phyloP scores from a whole-genome alignment of 1,140 invertebrate genomes.

The Geopemphigus sp. region DNA sequence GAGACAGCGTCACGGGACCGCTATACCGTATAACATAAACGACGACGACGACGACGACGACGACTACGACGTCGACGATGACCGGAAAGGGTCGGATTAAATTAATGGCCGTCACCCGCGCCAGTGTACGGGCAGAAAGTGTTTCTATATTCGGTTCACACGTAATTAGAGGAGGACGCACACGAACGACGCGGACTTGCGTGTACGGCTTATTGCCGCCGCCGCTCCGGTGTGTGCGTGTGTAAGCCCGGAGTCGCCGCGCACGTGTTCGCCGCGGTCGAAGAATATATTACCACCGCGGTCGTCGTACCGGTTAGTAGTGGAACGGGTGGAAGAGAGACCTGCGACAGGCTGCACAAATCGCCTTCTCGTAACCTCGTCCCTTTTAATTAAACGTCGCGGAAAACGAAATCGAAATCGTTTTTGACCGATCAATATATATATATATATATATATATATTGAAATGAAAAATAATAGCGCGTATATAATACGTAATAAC shows the following conservation, averaged over 20 bases:
- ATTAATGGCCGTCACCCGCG: constrained; percentile 36
- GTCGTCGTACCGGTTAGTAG: too few species aligned
- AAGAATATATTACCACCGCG: too few species aligned
- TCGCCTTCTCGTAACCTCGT: not conserved
- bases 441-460: too few species aligned
- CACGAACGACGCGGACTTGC: too few species aligned
- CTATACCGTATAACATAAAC: too few species aligned
- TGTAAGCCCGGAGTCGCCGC: not conserved
- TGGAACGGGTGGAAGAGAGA: too few species aligned
- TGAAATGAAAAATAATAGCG: not conserved
- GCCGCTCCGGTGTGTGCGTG: too few species aligned
- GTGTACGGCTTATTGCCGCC: too few species aligned
- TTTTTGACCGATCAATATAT: too few species aligned
- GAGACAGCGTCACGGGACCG: not conserved
- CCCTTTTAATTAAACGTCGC: not conserved
- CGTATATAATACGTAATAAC: too few species aligned
- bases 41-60: not conserved
- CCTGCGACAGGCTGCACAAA: too few species aligned
- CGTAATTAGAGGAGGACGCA: constrained; percentile 9
- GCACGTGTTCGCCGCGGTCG: not conserved
- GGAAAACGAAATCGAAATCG: too few species aligned
- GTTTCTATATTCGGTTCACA: constrained; percentile 40
- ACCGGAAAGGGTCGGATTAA: constrained; percentile 9
- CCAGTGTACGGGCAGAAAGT: not conserved
- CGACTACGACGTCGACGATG: constrained; percentile 1